phyloP scores from a whole-genome alignment of 2,797 vertebrate genomes.

The Characodon lateralis region DNA sequence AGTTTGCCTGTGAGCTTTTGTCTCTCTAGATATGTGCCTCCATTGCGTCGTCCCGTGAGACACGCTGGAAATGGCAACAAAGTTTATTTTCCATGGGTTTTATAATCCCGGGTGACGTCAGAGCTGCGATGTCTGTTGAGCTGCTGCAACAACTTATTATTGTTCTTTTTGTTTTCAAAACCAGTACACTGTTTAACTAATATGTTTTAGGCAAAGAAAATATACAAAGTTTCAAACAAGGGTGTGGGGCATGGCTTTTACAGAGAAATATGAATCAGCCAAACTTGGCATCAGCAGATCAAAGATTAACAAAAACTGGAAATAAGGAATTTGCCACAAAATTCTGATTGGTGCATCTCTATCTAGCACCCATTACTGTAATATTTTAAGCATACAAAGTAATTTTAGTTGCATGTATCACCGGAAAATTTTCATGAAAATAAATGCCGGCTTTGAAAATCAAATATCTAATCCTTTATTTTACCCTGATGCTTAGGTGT shows the following conservation, averaged over 20 bases:
- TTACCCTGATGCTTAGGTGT: conserved; percentile 28
- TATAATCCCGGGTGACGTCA: too few species aligned
- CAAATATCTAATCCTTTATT: conserved; percentile 21
- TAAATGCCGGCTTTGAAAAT: conserved; percentile 42
- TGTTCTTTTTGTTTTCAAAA: background rate
- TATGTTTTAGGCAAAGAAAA: background rate
- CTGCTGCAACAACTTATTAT: background rate
- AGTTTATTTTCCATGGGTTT: too few species aligned
- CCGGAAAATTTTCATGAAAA: conserved; percentile 29
- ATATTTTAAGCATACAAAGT: conserved; percentile 21
- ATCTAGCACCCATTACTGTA: too few species aligned
- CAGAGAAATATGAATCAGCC: background rate
- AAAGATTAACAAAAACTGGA: background rate
- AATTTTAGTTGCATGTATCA: conserved; percentile 18
- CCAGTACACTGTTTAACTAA: background rate
- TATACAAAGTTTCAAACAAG: background rate
- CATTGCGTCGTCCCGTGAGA: too few species aligned
- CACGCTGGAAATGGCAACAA: too few species aligned
- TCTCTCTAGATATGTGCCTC: too few species aligned
- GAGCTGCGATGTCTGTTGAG: too few species aligned
- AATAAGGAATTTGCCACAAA: background rate
- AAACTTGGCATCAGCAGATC: background rate
- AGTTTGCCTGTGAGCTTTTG: too few species aligned
- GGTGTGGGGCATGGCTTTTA: background rate
- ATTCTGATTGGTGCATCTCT: background rate